A percentile compares a stretch with the other conserved stretches of the same genome.
Conservation (phyloP, 1,140 invertebrate species). For the Cephus cinctus region DNA sequence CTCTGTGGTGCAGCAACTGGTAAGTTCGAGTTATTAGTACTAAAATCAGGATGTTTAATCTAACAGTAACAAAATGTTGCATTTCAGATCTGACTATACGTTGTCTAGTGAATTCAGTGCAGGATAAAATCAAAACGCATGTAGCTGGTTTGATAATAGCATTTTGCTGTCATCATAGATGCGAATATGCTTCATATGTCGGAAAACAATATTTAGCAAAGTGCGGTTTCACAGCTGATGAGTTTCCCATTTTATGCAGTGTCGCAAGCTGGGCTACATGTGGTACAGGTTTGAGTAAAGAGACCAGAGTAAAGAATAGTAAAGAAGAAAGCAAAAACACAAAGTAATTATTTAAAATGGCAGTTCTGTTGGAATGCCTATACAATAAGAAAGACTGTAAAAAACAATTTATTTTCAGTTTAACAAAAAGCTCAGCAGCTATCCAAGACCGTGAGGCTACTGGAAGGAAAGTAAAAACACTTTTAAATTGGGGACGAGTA, state of each 20-base stretch:
- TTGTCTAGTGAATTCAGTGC: slow-evolving; percentile 59
- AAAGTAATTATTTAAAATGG: slow-evolving; percentile 15
- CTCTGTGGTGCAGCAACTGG: slow-evolving; percentile 83
- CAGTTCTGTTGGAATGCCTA: no score
- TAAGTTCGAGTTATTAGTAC: slow-evolving; percentile 37
- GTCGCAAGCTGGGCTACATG: slow-evolving; percentile 85
- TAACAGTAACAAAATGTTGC: neutral
- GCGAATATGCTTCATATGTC: slow-evolving; percentile 68
- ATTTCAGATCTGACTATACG: slow-evolving; percentile 68
- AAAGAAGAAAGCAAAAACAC: slow-evolving; percentile 43
- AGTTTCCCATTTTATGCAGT: slow-evolving; percentile 75
- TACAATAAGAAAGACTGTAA: no score
- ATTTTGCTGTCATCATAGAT: slow-evolving; percentile 86
- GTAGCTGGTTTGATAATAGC: slow-evolving; percentile 71
- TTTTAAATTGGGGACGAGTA: slow-evolving; percentile 76
- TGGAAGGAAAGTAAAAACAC: slow-evolving; percentile 70
- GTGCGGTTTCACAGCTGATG: slow-evolving; percentile 60
- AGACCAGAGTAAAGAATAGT: slow-evolving; percentile 35
- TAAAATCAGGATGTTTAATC: neutral
- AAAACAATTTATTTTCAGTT: slow-evolving; percentile 31
- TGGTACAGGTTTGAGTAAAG: slow-evolving; percentile 61
- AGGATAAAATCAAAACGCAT: slow-evolving; percentile 34
- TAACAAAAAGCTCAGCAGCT: slow-evolving; percentile 12
- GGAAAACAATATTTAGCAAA: slow-evolving; percentile 63
- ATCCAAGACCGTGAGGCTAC: slow-evolving; percentile 60